phyloP scores from a whole-genome alignment of 2,113 vertebrate species.

The Toxotes chatareus region DNA sequence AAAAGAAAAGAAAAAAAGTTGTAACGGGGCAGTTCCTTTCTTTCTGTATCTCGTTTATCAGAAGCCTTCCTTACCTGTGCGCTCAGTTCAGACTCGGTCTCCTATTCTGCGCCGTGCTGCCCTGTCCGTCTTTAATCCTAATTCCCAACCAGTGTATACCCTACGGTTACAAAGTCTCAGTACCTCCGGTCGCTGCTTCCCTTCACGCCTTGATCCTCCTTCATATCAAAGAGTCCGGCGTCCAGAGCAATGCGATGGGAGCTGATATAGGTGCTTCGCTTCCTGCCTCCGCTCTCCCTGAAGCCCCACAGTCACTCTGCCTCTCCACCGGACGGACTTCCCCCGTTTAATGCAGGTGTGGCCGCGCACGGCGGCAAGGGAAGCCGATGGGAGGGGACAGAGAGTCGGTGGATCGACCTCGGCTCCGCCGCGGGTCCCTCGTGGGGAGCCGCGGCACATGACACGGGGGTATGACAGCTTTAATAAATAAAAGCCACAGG shows the following conservation, averaged over 20 bases:
- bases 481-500: slow-evolving; percentile 34
- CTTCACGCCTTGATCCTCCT: neutral
- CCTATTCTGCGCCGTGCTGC: neutral
- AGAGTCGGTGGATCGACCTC: slow-evolving; percentile 55
- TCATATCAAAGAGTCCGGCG: neutral
- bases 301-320: slow-evolving; percentile 12
- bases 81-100: slow-evolving; percentile 23
- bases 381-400: slow-evolving; percentile 68
- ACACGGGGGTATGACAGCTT: slow-evolving; percentile 19
- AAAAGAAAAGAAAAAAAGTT: slow-evolving; percentile 49
- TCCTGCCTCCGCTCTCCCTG: slow-evolving; percentile 17
- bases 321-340: slow-evolving; percentile 70
- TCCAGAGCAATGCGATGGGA: neutral
- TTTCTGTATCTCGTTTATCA: neutral
- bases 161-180: slow-evolving; percentile 6
- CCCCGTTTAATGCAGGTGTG: slow-evolving; percentile 79
- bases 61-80: slow-evolving; percentile 63
- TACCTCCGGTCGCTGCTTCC: neutral
- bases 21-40: slow-evolving; percentile 11
- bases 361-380: slow-evolving; percentile 59
- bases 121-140: neutral
- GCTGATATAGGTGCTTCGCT: slow-evolving; percentile 2
- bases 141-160: neutral
- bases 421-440: slow-evolving; percentile 31
- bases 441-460: slow-evolving; percentile 44